phyloP scores from a whole-genome alignment of 2,113 vertebrate species.

The Perognathus longimembris region DNA sequence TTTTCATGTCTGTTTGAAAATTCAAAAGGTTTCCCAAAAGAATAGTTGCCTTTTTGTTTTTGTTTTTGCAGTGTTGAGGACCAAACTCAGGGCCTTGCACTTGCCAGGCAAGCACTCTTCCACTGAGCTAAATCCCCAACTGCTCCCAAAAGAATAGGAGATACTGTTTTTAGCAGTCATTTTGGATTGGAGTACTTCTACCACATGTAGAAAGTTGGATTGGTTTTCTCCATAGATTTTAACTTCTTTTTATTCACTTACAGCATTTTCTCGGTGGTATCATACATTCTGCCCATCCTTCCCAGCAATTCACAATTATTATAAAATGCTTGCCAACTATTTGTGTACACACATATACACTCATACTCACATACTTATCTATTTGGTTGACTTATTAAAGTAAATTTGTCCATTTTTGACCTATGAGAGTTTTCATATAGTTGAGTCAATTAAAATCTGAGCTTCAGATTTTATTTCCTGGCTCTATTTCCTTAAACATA shows the following conservation, averaged over 20 bases:
- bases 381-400: background rate
- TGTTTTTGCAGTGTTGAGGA: too few relatives aligned
- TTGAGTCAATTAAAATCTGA: background rate
- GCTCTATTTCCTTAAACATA: background rate
- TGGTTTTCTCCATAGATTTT: background rate
- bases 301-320: background rate
- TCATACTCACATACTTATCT: background rate
- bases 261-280: background rate
- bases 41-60: too few relatives aligned
- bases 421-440: background rate
- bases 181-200: background rate
- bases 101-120: too few relatives aligned
- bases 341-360: background rate
- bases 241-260: slow-evolving; percentile 7
- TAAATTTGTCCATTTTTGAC: slow-evolving; percentile 1
- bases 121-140: too few relatives aligned
- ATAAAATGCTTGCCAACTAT: slow-evolving; percentile 11
- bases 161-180: background rate
- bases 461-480: background rate
- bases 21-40: background rate
- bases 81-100: too few relatives aligned
- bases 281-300: background rate
- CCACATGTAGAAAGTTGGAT: background rate
- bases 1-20: slow-evolving; percentile 24
- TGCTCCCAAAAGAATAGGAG: background rate